phyloP scores from a whole-genome alignment of 2,797 vertebrate genomes.

The Ctenopoma kingsleyae region DNA sequence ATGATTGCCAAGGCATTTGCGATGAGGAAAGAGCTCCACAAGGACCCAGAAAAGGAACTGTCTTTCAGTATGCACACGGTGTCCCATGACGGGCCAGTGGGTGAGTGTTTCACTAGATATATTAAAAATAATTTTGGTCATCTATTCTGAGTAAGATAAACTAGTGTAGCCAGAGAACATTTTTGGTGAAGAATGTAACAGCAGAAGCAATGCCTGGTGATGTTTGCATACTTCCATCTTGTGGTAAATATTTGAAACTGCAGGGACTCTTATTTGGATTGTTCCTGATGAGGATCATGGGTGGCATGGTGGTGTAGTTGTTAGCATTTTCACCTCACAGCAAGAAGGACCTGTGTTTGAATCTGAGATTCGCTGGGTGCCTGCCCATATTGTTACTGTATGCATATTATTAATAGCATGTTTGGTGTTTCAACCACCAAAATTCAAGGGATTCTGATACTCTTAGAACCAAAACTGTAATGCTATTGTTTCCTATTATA shows the following conservation, averaged over 20 bases:
- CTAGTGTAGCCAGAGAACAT: background rate
- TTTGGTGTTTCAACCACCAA: no score
- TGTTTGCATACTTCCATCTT: slow-evolving; percentile 36
- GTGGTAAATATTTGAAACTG: slow-evolving; percentile 45
- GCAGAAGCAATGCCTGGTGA: background rate
- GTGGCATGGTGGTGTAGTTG: no score
- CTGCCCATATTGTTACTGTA: background rate
- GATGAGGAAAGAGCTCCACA: slow-evolving; percentile 94
- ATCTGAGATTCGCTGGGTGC: no score
- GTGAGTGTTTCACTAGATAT: slow-evolving; percentile 79
- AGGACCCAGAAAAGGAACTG: slow-evolving; percentile 93
- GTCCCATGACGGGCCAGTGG: slow-evolving; percentile 96
- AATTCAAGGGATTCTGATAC: no score
- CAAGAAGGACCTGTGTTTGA: no score
- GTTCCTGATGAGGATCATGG: background rate
- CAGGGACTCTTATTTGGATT: background rate
- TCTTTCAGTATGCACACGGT: slow-evolving; percentile 98
- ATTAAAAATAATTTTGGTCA: background rate
- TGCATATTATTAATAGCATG: no score
- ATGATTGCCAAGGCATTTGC: slow-evolving; percentile 99
- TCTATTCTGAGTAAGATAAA: background rate
- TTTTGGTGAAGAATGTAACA: background rate
- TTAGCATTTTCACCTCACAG: background rate
- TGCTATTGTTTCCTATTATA: no score
- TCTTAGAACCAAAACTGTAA: no score